A percentile compares a stretch with the other conserved stretches of the same genome.
phyloP scores from a whole-genome alignment of 2,797 vertebrate species.

The Arctocebus calabarensis region DNA sequence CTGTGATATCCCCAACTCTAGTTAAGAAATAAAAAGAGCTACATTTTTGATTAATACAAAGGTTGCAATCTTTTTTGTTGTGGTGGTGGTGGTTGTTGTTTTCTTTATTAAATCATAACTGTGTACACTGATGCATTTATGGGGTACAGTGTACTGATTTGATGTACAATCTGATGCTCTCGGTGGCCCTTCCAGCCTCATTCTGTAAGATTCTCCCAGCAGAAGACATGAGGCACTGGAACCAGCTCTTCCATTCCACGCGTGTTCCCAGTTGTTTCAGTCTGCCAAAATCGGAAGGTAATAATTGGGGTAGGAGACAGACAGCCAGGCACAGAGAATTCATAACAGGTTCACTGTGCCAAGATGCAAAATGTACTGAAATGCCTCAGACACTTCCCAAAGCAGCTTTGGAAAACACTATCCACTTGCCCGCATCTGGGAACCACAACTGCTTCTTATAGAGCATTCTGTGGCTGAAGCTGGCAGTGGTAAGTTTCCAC shows the following conservation, averaged over 20 bases:
- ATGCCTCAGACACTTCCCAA: constrained; percentile 17
- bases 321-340: constrained; percentile 32
- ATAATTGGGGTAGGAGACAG: constrained; percentile 24
- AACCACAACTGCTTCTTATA: constrained; percentile 52
- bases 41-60: background rate
- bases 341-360: constrained; percentile 15
- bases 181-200: background rate
- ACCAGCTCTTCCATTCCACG: background rate
- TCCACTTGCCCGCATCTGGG: constrained; percentile 21
- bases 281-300: constrained; percentile 55
- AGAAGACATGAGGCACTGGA: background rate
- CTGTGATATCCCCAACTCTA: background rate
- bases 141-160: no score
- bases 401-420: background rate
- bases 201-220: background rate
- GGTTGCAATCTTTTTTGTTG: background rate
- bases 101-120: no score
- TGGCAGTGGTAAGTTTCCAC: constrained; percentile 61
- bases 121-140: no score
- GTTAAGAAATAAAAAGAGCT: background rate
- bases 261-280: background rate
- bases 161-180: background rate
- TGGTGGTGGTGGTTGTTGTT: no score
- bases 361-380: background rate
- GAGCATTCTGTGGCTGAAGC: constrained; percentile 41